These are phyloP conservation scores for Parotocinclus haroldoi DNA, from an alignment of 2,797 vertebrate genomes.

Conservation along the genomic window DNA sequence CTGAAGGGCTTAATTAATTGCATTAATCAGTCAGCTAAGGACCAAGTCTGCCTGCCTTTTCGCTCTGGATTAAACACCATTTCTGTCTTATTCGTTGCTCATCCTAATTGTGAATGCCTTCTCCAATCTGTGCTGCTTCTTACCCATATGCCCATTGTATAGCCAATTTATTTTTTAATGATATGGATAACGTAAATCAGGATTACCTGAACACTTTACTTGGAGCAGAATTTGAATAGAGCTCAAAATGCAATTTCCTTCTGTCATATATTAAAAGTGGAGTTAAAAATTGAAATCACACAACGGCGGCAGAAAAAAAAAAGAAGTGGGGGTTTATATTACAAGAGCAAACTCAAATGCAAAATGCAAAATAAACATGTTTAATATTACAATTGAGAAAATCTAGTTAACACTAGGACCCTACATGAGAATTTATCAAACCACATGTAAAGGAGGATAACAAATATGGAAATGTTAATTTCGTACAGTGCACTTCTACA, in stretches of 20 bases:
- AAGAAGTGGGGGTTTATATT: no score
- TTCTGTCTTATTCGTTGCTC: slow-evolving; percentile 7
- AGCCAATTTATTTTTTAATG: slow-evolving; percentile 5
- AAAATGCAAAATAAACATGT: no score
- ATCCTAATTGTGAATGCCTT: slow-evolving; percentile 12
- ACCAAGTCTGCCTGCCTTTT: neutral
- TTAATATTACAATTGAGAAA: no score
- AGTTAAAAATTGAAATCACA: no score
- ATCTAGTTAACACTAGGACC: no score
- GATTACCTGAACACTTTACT: neutral
- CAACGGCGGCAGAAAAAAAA: no score
- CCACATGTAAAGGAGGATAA: no score
- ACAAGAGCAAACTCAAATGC: no score
- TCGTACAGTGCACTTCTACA: no score
- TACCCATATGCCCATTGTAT: slow-evolving; percentile 14
- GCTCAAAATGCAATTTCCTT: neutral
- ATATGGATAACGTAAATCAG: slow-evolving; percentile 1
- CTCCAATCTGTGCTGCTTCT: slow-evolving; percentile 13
- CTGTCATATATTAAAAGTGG: neutral
- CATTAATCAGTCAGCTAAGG: slow-evolving; percentile 33
- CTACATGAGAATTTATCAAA: no score
- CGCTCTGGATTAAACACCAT: slow-evolving; percentile 1
- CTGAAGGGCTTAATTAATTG: slow-evolving; percentile 24
- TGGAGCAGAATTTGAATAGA: neutral
- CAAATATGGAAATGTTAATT: no score